Base-by-base conservation (phyloP, 2,888 invertebrate species). In the Drosophila ezoana region DNA sequence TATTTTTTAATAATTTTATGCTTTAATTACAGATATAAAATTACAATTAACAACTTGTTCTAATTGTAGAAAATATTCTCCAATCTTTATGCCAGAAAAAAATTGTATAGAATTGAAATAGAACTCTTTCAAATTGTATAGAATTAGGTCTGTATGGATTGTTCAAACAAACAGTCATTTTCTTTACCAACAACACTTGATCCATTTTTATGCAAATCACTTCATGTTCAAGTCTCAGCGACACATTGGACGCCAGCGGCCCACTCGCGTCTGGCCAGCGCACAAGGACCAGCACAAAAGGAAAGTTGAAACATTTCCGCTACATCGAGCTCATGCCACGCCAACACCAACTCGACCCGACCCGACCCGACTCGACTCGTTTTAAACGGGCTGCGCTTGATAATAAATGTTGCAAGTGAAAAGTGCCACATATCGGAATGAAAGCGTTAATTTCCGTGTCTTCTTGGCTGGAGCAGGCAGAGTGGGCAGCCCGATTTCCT, bases 121-220 rank as follows among this genome's bases (percentile, higher is more conserved):
- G 23, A 23, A 23, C 23, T 23, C 23, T 8, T 23, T 23, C 8
- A 1, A 8, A 28, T 8, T 28, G 28, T 8, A 8, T 8, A 8
- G 28, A 28, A 28, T 2, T 28, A 28, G 28, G 28, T 28, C 28
- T 28, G 28, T 2, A 28, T 28, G 2, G 28, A 28, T 28, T 8
- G 11, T 8, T 38, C 18, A n/a, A 3, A 5, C 10, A 13, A 23
- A 47, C 2, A n/a, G 16, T 28, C n/a, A 20, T 48, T 48, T 73
- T 18, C 37, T 65, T 54, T 54, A 48, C 48, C 41, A 63, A 41
- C 32, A 18, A n/a, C 49, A 59, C 33, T 49, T 62, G 14, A 11
- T 13, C 0, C 13, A 60, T 70, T 72, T 68, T 16, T 81, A 76
- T 81, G 84, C 84, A 82, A 82, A 85, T 82, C 86, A 86, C 54